Base-by-base conservation (phyloP, 64 coral and sea anemone genomes). In the Actinia equina region DNA sequence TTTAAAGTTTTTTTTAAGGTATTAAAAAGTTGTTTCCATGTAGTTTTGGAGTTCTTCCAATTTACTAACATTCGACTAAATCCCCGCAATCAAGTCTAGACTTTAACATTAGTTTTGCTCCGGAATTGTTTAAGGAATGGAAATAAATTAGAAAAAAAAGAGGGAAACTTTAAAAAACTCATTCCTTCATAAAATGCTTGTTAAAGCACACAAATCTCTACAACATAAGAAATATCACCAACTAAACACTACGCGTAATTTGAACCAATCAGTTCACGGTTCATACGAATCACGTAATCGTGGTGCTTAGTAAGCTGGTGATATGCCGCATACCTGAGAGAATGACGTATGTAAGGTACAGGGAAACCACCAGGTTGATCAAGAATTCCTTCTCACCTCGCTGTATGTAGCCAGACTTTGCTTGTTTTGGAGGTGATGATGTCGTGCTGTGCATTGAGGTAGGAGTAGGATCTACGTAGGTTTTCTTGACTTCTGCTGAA, bases 271-370 rank as follows among this genome's bases (percentile, higher is more conserved):
- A 81, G 9, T 49, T 44, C 42, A 51, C n/a, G n/a, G n/a, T n/a
- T n/a, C 78, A 44, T 81, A 7, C 52, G 14, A 18, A 52, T 81
- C 78, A 81, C 78, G 78, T 81, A 44, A 51, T 81, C 44, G 78
- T 81, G 22, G 78, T 81, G 44, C 78, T 52, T 81, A 52, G 78
- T 85, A 25, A 85, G 20, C 56, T 23, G 55, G 83, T 85, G 80
- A 82, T 82, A 23, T 82, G 83, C 58, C 23, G 77, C 90, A 64
- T 92, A 92, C 90, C 90, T 92, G 70, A 63, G 2, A 92, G 63
- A 57, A 92, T 69, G 84, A 61, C 56, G 90, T 92, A 92, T 74
- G 77, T 82, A 79, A 87, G 43, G 86, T 70, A 92, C 56, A 92
- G 59, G 23, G 77, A 87, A 83, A 79, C 74, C 78, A 92, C 74